Conservation (phyloP, 2,113 vertebrate species). For the Talpa occidentalis region DNA sequence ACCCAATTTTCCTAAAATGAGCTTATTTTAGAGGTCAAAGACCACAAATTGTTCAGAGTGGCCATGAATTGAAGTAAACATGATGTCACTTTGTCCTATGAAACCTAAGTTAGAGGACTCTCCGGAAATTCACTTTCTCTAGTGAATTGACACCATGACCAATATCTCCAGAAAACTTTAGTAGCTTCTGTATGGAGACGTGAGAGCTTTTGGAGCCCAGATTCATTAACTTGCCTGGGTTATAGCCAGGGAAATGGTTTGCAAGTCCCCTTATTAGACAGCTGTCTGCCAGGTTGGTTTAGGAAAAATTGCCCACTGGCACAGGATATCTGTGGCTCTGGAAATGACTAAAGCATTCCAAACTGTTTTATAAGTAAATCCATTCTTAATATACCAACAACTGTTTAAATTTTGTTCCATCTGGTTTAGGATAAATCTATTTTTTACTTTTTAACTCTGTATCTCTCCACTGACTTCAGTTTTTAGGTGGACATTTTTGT, state of each 20-base stretch:
- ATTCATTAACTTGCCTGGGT: conserved; percentile 12
- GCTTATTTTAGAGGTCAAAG: background rate
- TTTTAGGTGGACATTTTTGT: conserved; percentile 38
- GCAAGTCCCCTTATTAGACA: conserved; percentile 44
- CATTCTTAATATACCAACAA: conserved; percentile 54
- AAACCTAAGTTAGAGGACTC: background rate
- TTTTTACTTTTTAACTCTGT: conserved; percentile 61
- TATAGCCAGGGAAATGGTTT: conserved; percentile 32
- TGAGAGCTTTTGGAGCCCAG: background rate
- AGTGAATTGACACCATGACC: background rate
- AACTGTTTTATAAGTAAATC: conserved; percentile 59
- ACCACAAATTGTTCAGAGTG: background rate
- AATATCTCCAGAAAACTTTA: background rate
- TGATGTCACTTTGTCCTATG: background rate
- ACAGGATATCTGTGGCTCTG: conserved; percentile 40
- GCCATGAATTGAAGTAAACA: background rate
- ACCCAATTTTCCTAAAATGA: background rate
- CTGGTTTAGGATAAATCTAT: conserved; percentile 50
- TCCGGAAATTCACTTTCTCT: background rate
- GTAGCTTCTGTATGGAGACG: background rate
- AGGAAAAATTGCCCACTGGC: conserved; percentile 56
- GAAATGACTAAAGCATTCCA: conserved; percentile 63
- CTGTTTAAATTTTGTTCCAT: conserved; percentile 39
- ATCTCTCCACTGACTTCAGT: background rate
- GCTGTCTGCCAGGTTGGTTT: conserved; percentile 47